These are phyloP conservation scores for Lepus americanus DNA, from an alignment of 2,113 vertebrate genomes.

Conservation along the genomic window DNA sequence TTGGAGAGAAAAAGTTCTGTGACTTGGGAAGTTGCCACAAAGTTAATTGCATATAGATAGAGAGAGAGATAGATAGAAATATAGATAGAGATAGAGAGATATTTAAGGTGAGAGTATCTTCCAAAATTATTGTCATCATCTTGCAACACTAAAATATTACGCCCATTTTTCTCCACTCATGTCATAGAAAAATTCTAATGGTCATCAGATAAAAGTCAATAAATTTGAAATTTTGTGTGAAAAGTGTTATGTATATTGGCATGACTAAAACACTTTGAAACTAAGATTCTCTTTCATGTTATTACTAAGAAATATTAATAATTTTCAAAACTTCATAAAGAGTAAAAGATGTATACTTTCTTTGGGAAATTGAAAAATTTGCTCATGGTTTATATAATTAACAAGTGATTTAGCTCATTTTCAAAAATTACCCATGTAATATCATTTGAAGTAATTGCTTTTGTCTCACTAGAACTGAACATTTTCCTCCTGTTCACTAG, in stretches of 20 bases:
- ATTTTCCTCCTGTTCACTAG: conserved; percentile 53
- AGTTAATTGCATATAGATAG: not conserved
- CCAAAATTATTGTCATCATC: conserved; percentile 45
- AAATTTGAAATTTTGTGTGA: not conserved
- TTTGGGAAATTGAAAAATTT: conserved; percentile 58
- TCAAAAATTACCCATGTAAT: conserved; percentile 53
- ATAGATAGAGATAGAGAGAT: not conserved
- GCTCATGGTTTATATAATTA: conserved; percentile 55
- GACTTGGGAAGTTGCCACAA: not conserved
- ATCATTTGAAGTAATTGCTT: conserved; percentile 68
- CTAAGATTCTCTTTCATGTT: conserved; percentile 56
- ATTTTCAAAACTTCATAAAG: conserved; percentile 12
- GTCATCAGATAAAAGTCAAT: not conserved
- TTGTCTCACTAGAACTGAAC: conserved; percentile 56
- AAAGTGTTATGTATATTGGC: not conserved
- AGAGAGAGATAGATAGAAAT: too few relatives aligned
- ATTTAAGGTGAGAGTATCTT: not conserved
- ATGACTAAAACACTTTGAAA: conserved; percentile 50
- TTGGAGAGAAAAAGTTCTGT: not conserved
- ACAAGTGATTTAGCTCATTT: conserved; percentile 63
- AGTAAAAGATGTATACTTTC: conserved; percentile 22
- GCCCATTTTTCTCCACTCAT: conserved; percentile 1
- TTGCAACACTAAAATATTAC: conserved; percentile 32
- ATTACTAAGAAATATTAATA: conserved; percentile 48
- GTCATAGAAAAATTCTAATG: conserved; percentile 8